Evolutionary conservation across 2,888 invertebrate genomes (phyloP).

Genomic region (Mimas tiliae): DNA sequence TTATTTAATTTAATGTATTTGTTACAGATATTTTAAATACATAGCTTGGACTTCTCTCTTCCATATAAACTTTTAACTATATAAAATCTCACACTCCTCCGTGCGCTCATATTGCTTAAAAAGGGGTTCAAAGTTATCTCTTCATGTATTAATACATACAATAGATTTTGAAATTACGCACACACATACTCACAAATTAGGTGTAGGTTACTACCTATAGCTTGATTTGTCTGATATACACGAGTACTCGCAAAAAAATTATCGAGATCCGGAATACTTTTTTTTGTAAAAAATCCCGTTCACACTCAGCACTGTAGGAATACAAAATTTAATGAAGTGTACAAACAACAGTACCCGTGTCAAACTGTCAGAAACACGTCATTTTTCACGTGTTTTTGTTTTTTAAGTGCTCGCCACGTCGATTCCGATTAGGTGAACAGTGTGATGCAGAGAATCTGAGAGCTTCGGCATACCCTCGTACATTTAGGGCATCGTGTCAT

Average conservation of each 20-base stretch:
- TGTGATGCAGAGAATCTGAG: slow-evolving; percentile 42
- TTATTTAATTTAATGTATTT: too few species aligned
- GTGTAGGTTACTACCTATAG: background rate
- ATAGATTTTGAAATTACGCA: background rate
- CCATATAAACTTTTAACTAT: too few species aligned
- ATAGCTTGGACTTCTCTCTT: too few species aligned
- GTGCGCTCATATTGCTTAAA: too few species aligned
- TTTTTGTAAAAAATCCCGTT: slow-evolving; percentile 7
- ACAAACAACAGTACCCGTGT: slow-evolving; percentile 75
- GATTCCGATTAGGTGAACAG: slow-evolving; percentile 60
- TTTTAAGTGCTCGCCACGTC: slow-evolving; percentile 65
- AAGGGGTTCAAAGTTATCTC: too few species aligned
- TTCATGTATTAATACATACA: too few species aligned
- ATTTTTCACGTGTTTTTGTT: slow-evolving; percentile 70
- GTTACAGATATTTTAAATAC: too few species aligned
- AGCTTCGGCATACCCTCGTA: slow-evolving; percentile 42
- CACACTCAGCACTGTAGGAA: slow-evolving; percentile 15
- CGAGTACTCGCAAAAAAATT: slow-evolving; percentile 4
- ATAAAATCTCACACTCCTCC: too few species aligned
- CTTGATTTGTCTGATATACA: background rate
- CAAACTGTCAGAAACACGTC: slow-evolving; percentile 79
- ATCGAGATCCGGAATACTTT: background rate
- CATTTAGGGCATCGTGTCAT: slow-evolving; percentile 56
- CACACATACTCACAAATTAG: background rate
- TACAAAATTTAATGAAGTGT: slow-evolving; percentile 70